Evolutionary conservation across 2,888 invertebrate genomes (phyloP), one percentile per base, ranked within the genome.

Genomic region (Dexiosoma caninum): DNA sequence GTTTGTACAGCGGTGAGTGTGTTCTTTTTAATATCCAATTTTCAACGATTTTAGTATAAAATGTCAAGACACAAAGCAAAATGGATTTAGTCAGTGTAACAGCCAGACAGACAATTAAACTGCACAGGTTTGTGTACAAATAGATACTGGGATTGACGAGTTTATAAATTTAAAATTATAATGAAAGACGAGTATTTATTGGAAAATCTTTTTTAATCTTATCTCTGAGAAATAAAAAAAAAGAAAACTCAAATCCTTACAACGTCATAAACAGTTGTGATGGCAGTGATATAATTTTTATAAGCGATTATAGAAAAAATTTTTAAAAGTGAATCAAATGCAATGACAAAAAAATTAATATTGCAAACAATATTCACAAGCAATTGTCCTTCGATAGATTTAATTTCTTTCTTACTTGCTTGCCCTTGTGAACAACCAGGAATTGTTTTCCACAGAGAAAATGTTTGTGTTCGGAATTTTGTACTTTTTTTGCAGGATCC

Each of bases 11-110:
- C n/a, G n/a, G n/a, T n/a, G n/a, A n/a, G n/a, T n/a, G n/a, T n/a
- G n/a, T n/a, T n/a, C 32, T 69, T 67, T 19, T 46, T 46, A 30
- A 35, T 53, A 76, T 80, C 60, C 60, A 71, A 71, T 76, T 66
- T 27, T 37, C 66, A 74, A 57, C 75, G 69, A 74, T 79, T 74
- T 5, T 35, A 7, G 16, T 21, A 23, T 2, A 42, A n/a, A 46
- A 21, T 37, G 57, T 23, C 49, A 62, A 32, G 8, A 23, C 19
- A 30, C 16, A 53, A 19, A 21, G 55, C 30, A 44, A 23, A 42
- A 14, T 23, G 14, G 37, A 51, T 16, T 30, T 4, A 40, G 53
- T 42, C 66, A 46, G 62, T 14, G 8, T 53, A 14, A 9, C 5
- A 16, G 27, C n/a, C 30, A 30, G 70, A 32, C 57, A 78, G 23